Base-by-base conservation (phyloP, 1,140 invertebrate genomes). In the Zelostemma sp. region DNA sequence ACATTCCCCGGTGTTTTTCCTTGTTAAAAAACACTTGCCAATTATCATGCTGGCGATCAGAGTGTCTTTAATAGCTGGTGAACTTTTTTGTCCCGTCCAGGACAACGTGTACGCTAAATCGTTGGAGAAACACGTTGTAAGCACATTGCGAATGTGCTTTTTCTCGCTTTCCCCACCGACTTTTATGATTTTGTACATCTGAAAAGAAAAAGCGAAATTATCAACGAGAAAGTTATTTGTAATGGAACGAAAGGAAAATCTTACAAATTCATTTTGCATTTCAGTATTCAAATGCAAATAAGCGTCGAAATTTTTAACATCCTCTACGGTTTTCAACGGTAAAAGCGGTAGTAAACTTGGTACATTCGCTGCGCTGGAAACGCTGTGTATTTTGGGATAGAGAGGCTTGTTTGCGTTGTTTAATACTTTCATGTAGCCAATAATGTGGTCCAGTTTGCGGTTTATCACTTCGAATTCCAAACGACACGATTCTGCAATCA, bases 101-200 rank as follows among this genome's bases (percentile, higher is more conserved):
- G 46, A 48, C 12, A 48, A 48, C 28, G 21, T 48, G 16, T 48
- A 25, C 1, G 19, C 46, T n/a, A 48, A 14, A 25, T 48, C 46
- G 28, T 21, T 21, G 3, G 18, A 15, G 9, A 48, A 48, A 48
- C 19, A 21, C 6, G 11, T n/a, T 9, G 18, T 11, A 6, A 48
- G 16, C 1, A 25, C 18, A 14, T 48, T 48, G 9, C 19, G 25
- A 21, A 48, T n/a, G 16, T 25, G 19, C 12, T 48, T 48, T 25
- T 15, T 21, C 11, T 25, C 46, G 9, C 6, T 21, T 8, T 48
- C 46, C 3, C 46, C 46, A 21, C 18, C 46, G 6, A 48, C 14
- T 25, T 48, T 48, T 9, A 48, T 11, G 21, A 48, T 48, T 25
- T 15, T 48, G 12, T 48, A 43, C 1, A 17, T 14, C 40, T 43